phyloP scores from a whole-genome alignment of 2,113 vertebrate species.

The Helogale parvula region DNA sequence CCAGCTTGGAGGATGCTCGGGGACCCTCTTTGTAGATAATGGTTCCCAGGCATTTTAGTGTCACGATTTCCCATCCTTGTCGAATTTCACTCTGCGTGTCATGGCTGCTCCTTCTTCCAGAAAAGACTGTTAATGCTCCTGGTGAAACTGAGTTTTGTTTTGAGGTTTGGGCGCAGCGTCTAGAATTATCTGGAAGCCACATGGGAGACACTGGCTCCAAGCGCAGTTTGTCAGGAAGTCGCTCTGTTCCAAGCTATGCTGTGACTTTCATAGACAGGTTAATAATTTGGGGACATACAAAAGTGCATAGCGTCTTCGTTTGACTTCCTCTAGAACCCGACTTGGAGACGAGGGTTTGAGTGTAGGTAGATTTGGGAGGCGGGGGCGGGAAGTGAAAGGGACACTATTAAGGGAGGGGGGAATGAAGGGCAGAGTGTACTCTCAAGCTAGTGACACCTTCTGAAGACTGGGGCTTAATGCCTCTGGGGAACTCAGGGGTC shows the following conservation, averaged over 20 bases:
- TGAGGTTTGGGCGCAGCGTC: neutral
- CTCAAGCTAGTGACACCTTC: constrained; percentile 37
- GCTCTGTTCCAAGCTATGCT: constrained; percentile 42
- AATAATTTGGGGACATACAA: constrained; percentile 43
- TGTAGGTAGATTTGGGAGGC: neutral
- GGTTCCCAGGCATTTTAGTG: constrained; percentile 46
- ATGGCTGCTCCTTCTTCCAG: constrained; percentile 14
- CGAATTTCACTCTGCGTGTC: constrained; percentile 20
- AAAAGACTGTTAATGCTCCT: constrained; percentile 49
- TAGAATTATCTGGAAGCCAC: constrained; percentile 37
- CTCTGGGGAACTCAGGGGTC: neutral
- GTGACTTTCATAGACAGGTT: constrained; percentile 21
- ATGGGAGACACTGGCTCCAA: neutral
- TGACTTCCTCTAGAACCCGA: constrained; percentile 28
- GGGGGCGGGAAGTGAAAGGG: neutral
- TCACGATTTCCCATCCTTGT: neutral
- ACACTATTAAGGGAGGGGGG: neutral
- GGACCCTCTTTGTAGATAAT: neutral
- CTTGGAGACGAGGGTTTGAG: neutral
- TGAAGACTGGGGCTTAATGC: neutral
- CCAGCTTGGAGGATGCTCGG: constrained; percentile 38
- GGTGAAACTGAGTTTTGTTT: constrained; percentile 20
- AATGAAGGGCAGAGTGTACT: neutral
- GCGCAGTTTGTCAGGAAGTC: constrained; percentile 9
- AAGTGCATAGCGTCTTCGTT: constrained; percentile 4